Base-by-base conservation (phyloP, 2,888 invertebrate species). In the Stenurella melanura region DNA sequence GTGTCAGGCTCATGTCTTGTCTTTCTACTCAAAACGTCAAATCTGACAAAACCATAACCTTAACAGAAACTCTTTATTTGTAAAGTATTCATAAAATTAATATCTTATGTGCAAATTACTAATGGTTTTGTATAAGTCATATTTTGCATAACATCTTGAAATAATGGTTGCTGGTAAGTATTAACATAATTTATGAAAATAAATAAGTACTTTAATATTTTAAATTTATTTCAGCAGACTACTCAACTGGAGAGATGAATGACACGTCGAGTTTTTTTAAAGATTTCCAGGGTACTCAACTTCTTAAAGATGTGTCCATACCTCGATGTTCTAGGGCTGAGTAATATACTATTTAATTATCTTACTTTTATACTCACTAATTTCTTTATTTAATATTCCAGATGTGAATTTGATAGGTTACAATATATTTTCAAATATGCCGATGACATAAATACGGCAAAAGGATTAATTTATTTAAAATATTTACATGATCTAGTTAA, bases 281-380 rank as follows among this genome's bases (percentile, higher is more conserved):
- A 42, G 86, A 86, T 80, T 86, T 85, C 74, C 84, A 86, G 79
- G 85, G 85, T 26, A 75, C 84, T 15, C 86, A 86, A 76, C 80
- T 81, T 34, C 63, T 84, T 42, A 78, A 73, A 54, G 78, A 80
- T 66, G 60, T 73, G 30, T 78, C 80, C 42, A 50, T 66, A 58
- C 64, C 64, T 21, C 76, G 77, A 64, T 78, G 74, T 67, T 78
- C 83, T n/a, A 42, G 73, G 58, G 72, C 82, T 60, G 84, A 85
- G 85, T 85, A 82, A 82, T 76, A 77, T 71, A 30, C 18, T 21
- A 30, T 12, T 57, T 7, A 34, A 10, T 50, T 67, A 15, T 12
- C 11, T 26, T 34, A 42, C 21, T 66, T n/a, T 18, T 12, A 15
- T 7, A 9, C 34, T n/a, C 18, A 61, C 15, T 72, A 18, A 50